Evolutionary conservation across 92 coral and sea anemone genomes (phyloP).

Genomic region (Pocillopora grandis): DNA sequence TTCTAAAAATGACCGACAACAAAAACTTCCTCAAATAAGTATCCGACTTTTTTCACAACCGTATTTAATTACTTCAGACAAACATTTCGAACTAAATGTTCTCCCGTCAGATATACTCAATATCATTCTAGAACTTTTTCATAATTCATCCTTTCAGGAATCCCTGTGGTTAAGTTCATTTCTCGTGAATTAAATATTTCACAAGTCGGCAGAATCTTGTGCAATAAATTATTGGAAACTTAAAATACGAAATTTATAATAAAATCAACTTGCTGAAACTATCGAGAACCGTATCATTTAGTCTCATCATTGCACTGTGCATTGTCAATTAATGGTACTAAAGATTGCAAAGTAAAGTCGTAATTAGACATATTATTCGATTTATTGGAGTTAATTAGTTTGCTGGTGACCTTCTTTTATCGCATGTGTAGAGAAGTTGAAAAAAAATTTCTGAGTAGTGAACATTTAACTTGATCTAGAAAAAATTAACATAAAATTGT

Average conservation of each 20-base stretch:
- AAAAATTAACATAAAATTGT: too few species aligned
- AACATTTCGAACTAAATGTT: neutral
- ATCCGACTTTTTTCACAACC: too few species aligned
- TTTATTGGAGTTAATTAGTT: neutral
- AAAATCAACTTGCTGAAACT: too few species aligned
- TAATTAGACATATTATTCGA: neutral
- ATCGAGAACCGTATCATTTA: too few species aligned
- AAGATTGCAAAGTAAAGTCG: too few species aligned
- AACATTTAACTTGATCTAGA: neutral
- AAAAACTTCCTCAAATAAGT: too few species aligned
- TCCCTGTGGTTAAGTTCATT: neutral
- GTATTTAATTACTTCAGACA: too few species aligned
- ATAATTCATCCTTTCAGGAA: neutral
- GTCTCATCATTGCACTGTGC: too few species aligned
- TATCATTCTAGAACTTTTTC: slow-evolving; percentile 2
- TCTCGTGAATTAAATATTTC: neutral
- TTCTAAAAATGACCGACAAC: too few species aligned
- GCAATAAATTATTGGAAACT: neutral
- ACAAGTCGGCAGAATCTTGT: neutral
- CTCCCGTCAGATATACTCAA: neutral
- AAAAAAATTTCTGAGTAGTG: neutral
- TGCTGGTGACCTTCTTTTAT: neutral
- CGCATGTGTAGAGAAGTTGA: neutral
- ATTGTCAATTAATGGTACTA: too few species aligned
- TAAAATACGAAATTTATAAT: neutral